Evolutionary conservation across 1,140 invertebrate genomes (phyloP).

Genomic region (Heliconius nattereri): DNA sequence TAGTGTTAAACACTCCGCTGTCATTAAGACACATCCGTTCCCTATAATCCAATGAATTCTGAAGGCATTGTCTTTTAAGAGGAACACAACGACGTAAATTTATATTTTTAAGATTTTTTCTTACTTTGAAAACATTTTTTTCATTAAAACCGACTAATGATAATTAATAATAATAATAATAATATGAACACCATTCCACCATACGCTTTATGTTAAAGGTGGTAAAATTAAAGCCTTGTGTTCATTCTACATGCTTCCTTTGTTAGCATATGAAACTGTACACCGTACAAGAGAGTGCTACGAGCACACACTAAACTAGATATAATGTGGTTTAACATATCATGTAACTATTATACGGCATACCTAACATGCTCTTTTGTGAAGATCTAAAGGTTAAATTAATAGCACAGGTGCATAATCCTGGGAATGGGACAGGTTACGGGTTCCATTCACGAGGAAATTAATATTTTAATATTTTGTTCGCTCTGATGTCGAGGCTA

Average conservation of each 20-base stretch:
- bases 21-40: too few species aligned
- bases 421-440: neutral
- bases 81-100: too few species aligned
- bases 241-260: slow-evolving; percentile 15
- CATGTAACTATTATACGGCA: slow-evolving; percentile 5
- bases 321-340: slow-evolving; percentile 19
- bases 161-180: neutral
- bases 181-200: neutral
- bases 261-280: slow-evolving; percentile 8
- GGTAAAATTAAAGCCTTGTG: neutral
- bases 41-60: too few species aligned
- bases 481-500: too few species aligned
- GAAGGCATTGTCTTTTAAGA: too few species aligned
- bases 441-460: neutral
- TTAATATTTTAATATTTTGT: neutral
- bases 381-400: neutral
- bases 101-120: too few species aligned
- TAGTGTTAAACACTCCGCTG: too few species aligned
- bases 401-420: neutral
- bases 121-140: neutral
- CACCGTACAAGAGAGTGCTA: slow-evolving; percentile 5
- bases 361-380: neutral
- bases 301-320: slow-evolving; percentile 26
- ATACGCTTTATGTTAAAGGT: neutral
- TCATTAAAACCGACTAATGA: neutral